Evolutionary conservation across 2,797 vertebrate genomes (phyloP).

Genomic region (Sciaenops ocellatus): DNA sequence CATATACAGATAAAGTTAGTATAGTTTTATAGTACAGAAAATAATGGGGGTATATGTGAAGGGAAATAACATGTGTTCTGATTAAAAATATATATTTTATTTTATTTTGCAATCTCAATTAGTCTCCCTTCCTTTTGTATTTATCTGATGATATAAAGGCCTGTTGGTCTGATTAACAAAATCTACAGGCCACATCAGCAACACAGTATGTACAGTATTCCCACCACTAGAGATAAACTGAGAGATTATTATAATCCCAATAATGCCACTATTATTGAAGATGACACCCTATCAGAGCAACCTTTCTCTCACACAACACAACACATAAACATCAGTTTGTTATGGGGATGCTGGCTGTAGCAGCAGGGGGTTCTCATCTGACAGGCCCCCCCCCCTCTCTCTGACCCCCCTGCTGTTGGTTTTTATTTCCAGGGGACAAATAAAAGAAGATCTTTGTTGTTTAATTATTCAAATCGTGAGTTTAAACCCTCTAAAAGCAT

Average conservation of each 20-base stretch:
- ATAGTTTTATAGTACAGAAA: neutral
- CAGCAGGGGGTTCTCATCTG: neutral
- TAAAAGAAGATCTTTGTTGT: neutral
- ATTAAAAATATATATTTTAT: neutral
- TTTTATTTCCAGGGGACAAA: neutral
- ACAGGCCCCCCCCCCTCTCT: neutral
- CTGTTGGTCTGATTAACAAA: neutral
- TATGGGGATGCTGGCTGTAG: constrained; percentile 5
- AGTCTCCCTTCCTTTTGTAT: neutral
- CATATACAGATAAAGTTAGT: neutral
- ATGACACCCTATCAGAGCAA: neutral
- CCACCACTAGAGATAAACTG: neutral
- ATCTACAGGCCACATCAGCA: neutral
- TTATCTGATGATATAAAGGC: neutral
- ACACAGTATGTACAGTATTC: neutral
- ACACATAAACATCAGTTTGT: neutral
- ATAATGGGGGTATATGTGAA: neutral
- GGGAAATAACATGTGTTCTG: neutral
- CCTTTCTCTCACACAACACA: neutral
- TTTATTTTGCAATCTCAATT: neutral
- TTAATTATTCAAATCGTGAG: constrained; percentile 7
- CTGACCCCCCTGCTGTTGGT: neutral
- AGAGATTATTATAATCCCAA: neutral
- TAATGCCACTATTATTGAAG: fast-evolving
- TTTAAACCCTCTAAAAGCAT: neutral